Evolutionary conservation across 2,113 vertebrate species (phyloP).

Genomic region (Pardalotus punctatus): DNA sequence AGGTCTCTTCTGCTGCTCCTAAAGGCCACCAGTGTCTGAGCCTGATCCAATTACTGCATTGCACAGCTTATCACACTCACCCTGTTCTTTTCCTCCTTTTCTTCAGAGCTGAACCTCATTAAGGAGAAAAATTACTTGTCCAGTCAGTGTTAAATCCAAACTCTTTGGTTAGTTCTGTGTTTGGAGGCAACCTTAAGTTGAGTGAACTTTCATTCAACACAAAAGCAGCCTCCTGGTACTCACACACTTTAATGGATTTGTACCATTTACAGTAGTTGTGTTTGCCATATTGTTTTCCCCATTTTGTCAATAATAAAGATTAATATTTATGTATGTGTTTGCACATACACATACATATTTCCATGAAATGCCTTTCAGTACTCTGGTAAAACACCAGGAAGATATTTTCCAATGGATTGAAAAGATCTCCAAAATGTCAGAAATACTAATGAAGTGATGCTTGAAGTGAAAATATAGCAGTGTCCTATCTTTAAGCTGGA

Average conservation of each 20-base stretch:
- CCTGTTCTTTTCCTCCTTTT: neutral
- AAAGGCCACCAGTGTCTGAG: constrained; percentile 17
- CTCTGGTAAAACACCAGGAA: neutral
- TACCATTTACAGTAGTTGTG: neutral
- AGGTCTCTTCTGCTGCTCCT: constrained; percentile 13
- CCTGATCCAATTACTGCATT: constrained; percentile 59
- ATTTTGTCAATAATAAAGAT: neutral
- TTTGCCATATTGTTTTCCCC: neutral
- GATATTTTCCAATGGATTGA: neutral
- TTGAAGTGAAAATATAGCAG: neutral
- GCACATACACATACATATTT: neutral
- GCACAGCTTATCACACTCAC: constrained; percentile 19
- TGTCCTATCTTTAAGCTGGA: neutral
- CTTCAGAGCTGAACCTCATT: constrained; percentile 55
- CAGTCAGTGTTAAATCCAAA: constrained; percentile 16
- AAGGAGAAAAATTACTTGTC: constrained; percentile 60
- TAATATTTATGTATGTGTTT: neutral
- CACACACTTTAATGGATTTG: neutral
- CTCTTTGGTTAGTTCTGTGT: constrained; percentile 6
- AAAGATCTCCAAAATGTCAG: neutral
- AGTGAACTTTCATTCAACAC: constrained; percentile 9
- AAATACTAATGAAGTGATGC: constrained; percentile 7
- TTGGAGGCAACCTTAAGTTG: constrained; percentile 7
- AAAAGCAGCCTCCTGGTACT: neutral
- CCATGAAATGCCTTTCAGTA: neutral